Percentiles rank a stretch among this genome's conserved stretches.
phyloP scores from a whole-genome alignment of 2,888 invertebrate genomes.

The Pseudanteris insignis region DNA sequence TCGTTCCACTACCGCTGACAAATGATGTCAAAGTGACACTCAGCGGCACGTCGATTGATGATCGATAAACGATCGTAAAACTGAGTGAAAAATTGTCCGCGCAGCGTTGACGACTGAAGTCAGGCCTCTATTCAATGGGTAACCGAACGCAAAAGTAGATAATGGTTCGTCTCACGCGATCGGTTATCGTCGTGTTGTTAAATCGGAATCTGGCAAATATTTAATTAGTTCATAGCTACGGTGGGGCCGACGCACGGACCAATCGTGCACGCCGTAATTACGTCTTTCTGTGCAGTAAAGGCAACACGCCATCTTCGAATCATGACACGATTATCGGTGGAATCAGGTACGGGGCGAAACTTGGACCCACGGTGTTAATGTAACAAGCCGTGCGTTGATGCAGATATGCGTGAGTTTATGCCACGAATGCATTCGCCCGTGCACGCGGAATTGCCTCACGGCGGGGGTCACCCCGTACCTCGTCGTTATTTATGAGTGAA shows the following conservation, averaged over 20 bases:
- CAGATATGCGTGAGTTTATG: slow-evolving; percentile 44
- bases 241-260: slow-evolving; percentile 20
- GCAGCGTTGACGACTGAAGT: too few relatives aligned
- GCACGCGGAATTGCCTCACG: slow-evolving; percentile 54
- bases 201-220: slow-evolving; percentile 39
- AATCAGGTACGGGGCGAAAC: slow-evolving; percentile 37
- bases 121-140: too few relatives aligned
- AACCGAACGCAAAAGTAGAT: too few relatives aligned
- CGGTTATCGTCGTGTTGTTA: slow-evolving; percentile 27
- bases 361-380: slow-evolving; percentile 36
- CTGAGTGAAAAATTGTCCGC: too few relatives aligned
- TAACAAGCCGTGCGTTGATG: slow-evolving; percentile 33
- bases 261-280: slow-evolving; percentile 36
- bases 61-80: too few relatives aligned
- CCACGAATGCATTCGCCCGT: slow-evolving; percentile 52
- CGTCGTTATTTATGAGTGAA: slow-evolving; percentile 59
- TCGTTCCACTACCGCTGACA: too few relatives aligned
- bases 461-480: slow-evolving; percentile 55
- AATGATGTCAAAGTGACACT: too few relatives aligned
- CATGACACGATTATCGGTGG: slow-evolving; percentile 41
- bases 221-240: slow-evolving; percentile 39
- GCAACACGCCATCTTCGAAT: slow-evolving; percentile 45
- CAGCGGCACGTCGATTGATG: too few relatives aligned
- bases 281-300: slow-evolving; percentile 36
- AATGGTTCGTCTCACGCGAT: slow-evolving; percentile 39